Base-by-base conservation (phyloP, 2,888 invertebrate species). In the Melanostoma scalare region DNA sequence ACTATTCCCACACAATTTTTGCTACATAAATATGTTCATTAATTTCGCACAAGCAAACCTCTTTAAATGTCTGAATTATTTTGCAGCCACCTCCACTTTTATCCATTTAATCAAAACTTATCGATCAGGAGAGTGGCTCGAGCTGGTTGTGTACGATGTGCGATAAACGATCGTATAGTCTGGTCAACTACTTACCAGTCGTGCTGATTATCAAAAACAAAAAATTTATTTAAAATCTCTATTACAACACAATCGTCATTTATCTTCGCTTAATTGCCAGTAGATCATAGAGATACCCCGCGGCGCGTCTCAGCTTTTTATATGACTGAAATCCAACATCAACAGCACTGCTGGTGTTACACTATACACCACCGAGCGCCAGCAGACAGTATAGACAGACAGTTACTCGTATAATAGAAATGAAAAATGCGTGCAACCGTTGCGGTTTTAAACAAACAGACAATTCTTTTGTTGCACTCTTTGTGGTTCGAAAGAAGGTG, bases 161-260 rank as follows among this genome's bases (percentile, higher is more conserved):
- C 20, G 20, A 20, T 20, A 20, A 20, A 20, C 20, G 20, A 20
- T 20, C 20, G 20, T 20, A 30, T 20, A n/a, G 35, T 48, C 48
- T 30, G 48, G 48, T 63, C 30, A 46, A 63, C 30, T 10, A 56
- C 6, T 5, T 42, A 56, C 5, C 31, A 9, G 40, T 20, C 46
- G 40, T 36, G 65, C n/a, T 65, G 55, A 61, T 71, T 76, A 52
- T 42, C 20, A 56, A 10, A 33, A 56, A 9, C 33, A 42, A 63
- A 71, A 58, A 40, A 63, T 69, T 61, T 74, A 48, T 53, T 67
- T 65, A 58, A 65, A 63, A 63, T 69, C 63, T 58, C 52, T 44
- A 53, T 80, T 80, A 42, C 75, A 75, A 69, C 75, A 80, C 35
- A 80, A 75, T 58, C 52, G 65, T 65, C 65, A 80, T 80, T 80